Percentiles rank a stretch among this genome's conserved stretches.
These are phyloP conservation scores for Todiramphus saurophagus DNA, from an alignment of 2,113 vertebrate genomes.

Conservation along the genomic window DNA sequence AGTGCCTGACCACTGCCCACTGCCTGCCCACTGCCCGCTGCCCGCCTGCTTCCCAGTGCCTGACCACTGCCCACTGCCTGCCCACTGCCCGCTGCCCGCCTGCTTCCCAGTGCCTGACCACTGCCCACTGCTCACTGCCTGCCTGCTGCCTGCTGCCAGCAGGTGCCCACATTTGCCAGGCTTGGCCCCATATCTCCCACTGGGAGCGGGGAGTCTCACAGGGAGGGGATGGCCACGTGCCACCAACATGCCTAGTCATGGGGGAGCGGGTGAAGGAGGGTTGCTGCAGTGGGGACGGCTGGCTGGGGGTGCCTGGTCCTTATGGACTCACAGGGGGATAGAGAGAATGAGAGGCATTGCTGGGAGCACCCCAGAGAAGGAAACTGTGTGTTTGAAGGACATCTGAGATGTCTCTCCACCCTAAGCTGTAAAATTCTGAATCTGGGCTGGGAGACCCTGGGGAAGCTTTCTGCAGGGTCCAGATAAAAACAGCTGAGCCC, in stretches of 20 bases:
- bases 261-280: neutral
- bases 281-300: neutral
- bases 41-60: neutral
- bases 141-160: neutral
- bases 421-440: neutral
- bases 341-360: neutral
- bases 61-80: neutral
- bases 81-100: neutral
- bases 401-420: neutral
- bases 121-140: neutral
- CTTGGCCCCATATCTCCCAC: fast-evolving
- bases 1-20: neutral
- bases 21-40: neutral
- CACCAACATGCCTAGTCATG: fast-evolving
- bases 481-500: neutral
- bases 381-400: neutral
- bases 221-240: fast-evolving
- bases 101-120: neutral
- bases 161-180: fast-evolving
- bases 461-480: neutral
- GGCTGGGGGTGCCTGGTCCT: neutral
- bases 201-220: fast-evolving
- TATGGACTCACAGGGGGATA: neutral
- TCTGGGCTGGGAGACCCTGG: neutral
- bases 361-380: neutral